Conservation (phyloP, 2,888 invertebrate genomes). For the Iphiclides podalirius region DNA sequence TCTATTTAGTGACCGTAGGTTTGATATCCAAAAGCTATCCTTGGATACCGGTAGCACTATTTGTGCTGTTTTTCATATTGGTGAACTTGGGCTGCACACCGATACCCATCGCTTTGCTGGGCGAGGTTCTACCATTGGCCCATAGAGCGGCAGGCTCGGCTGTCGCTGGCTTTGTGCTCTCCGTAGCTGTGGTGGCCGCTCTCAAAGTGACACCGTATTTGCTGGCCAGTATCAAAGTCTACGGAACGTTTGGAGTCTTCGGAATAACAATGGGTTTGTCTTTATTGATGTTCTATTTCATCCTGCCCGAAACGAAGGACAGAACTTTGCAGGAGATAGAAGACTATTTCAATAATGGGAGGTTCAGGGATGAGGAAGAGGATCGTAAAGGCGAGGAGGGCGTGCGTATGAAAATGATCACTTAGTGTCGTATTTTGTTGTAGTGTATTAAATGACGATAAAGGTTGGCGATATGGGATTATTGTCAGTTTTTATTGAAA, state of each 20-base stretch:
- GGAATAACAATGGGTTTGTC: slow-evolving; percentile 37
- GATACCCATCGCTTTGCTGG: slow-evolving; percentile 52
- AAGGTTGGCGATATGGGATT: too few relatives aligned
- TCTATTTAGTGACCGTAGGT: slow-evolving; percentile 38
- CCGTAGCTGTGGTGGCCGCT: slow-evolving; percentile 38
- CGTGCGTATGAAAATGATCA: slow-evolving; percentile 33
- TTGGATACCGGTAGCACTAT: slow-evolving; percentile 44
- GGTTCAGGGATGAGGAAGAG: slow-evolving; percentile 32
- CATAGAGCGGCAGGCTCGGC: slow-evolving; percentile 49
- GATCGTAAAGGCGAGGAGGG: slow-evolving; percentile 35
- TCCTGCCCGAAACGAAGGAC: slow-evolving; percentile 43
- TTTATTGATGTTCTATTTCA: slow-evolving; percentile 33
- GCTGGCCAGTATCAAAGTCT: slow-evolving; percentile 40
- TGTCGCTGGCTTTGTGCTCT: slow-evolving; percentile 40
- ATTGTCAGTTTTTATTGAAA: too few relatives aligned
- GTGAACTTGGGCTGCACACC: slow-evolving; percentile 57
- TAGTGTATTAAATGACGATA: too few relatives aligned
- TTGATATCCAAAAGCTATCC: slow-evolving; percentile 37
- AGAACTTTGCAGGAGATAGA: slow-evolving; percentile 43
- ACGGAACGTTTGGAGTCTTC: slow-evolving; percentile 54
- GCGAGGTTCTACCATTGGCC: slow-evolving; percentile 55
- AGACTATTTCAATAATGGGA: slow-evolving; percentile 41
- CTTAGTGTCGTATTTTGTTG: background rate
- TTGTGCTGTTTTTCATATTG: slow-evolving; percentile 47
- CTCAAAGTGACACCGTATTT: slow-evolving; percentile 49